A percentile compares a stretch with the other conserved stretches of the same genome.
These are phyloP conservation scores for Oenanthe melanoleuca DNA, from an alignment of 2,113 vertebrate species.

Conservation along the genomic window DNA sequence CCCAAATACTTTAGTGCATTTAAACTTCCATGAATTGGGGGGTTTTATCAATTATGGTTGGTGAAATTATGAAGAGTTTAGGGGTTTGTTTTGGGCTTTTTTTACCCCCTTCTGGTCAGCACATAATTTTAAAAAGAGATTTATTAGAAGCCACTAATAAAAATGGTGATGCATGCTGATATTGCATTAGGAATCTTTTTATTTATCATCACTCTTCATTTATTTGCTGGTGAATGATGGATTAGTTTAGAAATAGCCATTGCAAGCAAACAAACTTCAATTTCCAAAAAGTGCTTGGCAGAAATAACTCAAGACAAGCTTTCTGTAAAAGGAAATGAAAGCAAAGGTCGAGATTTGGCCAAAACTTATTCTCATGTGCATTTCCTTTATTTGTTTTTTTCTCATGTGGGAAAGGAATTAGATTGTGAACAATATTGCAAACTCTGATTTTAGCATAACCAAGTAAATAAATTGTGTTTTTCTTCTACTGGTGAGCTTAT, in stretches of 20 bases:
- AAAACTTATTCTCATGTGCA: neutral
- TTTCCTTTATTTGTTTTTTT: neutral
- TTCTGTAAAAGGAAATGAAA: neutral
- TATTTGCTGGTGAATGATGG: neutral
- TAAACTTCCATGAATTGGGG: neutral
- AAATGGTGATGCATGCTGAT: neutral
- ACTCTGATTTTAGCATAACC: neutral
- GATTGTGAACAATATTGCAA: neutral
- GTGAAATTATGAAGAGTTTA: neutral
- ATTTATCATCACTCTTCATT: neutral
- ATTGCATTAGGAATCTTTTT: neutral
- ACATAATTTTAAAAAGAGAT: neutral
- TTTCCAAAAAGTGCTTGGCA: neutral
- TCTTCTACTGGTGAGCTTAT: neutral
- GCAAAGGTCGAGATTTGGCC: neutral
- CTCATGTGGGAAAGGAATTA: too few species aligned
- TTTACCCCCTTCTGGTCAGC: neutral
- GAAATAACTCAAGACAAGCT: neutral
- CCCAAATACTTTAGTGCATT: neutral
- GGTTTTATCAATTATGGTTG: neutral
- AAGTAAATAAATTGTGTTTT: neutral
- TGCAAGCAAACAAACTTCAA: neutral
- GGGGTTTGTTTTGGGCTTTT: neutral
- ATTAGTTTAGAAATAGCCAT: constrained; percentile 7
- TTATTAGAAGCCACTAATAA: neutral